These are phyloP conservation scores for Eulemur macaco DNA, from an alignment of 2,113 vertebrate genomes.

Conservation along the genomic window DNA sequence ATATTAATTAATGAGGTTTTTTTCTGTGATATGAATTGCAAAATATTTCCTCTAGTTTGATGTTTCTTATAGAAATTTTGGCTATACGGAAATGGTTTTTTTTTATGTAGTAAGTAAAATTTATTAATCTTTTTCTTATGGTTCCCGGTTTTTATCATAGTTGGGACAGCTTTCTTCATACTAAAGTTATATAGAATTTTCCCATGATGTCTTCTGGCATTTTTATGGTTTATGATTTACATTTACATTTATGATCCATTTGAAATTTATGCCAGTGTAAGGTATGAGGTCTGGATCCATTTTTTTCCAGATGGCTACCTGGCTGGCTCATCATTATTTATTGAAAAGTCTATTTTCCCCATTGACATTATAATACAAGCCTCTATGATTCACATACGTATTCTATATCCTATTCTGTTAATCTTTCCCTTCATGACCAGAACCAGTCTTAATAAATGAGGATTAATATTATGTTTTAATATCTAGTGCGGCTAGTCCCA, in stretches of 20 bases:
- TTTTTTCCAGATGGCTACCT: conserved; percentile 18
- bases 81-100: neutral
- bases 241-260: conserved; percentile 10
- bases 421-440: neutral
- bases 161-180: neutral
- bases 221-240: conserved; percentile 38
- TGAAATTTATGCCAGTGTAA: conserved; percentile 25
- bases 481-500: neutral
- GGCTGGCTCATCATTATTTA: conserved; percentile 24
- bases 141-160: conserved; percentile 23
- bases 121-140: conserved; percentile 4
- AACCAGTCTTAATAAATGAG: conserved; percentile 25
- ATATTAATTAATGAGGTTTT: neutral
- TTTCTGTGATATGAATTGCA: neutral
- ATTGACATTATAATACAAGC: neutral
- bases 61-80: neutral
- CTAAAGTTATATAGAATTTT: conserved; percentile 15
- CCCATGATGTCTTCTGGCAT: neutral
- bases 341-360: conserved; percentile 31
- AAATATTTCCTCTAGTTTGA: neutral
- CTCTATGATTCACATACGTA: neutral
- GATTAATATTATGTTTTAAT: conserved; percentile 41
- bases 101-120: conserved; percentile 29
- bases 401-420: conserved; percentile 19
- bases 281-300: neutral